phyloP scores from a whole-genome alignment of 1,140 invertebrate genomes.

The Drosophila littoralis region DNA sequence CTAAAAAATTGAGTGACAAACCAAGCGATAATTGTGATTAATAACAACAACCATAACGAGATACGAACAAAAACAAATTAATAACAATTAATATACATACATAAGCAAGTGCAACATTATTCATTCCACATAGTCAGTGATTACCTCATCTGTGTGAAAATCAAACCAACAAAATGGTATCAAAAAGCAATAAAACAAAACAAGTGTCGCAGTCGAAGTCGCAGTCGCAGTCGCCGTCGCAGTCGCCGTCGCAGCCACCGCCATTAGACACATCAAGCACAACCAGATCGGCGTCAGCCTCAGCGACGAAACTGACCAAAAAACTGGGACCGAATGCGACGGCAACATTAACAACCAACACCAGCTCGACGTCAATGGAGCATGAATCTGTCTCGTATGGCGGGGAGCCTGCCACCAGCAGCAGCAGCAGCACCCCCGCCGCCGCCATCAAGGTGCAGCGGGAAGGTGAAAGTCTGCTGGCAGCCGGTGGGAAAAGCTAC shows the following conservation, averaged over 20 bases:
- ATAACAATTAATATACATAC: conserved; percentile 22
- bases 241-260: conserved; percentile 36
- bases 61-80: conserved; percentile 14
- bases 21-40: conserved; percentile 75
- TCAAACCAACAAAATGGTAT: conserved; percentile 73
- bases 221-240: conserved; percentile 17
- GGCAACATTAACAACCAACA: conserved; percentile 65
- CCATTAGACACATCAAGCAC: conserved; percentile 67
- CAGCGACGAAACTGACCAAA: conserved; percentile 70
- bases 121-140: conserved; percentile 49
- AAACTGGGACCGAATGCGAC: conserved; percentile 66
- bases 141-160: conserved; percentile 77
- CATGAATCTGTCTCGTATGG: conserved; percentile 66
- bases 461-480: conserved; percentile 7
- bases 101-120: conserved; percentile 52
- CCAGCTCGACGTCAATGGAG: conserved; percentile 66
- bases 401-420: background rate
- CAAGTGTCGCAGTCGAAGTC: conserved; percentile 68
- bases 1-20: conserved; percentile 43
- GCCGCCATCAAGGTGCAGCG: background rate
- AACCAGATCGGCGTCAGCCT: conserved; percentile 68
- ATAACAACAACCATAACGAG: conserved; percentile 46
- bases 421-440: background rate
- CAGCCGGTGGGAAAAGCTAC: conserved; percentile 57
- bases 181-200: conserved; percentile 82